These are phyloP conservation scores for Ochotona curzoniae DNA, from an alignment of 2,113 vertebrate species.

Conservation along the genomic window DNA sequence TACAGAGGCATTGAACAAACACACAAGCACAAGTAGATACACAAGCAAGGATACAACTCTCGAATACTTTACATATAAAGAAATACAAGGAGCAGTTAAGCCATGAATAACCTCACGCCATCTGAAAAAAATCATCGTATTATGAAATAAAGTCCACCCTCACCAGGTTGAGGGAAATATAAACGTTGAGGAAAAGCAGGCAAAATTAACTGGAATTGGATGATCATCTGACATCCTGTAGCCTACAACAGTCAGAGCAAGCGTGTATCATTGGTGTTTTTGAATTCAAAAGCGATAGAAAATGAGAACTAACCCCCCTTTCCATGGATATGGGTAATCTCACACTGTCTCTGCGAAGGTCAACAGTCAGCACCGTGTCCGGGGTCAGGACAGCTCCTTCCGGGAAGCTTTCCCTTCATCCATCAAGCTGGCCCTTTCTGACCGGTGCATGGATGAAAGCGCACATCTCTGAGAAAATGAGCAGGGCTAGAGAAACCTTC, in stretches of 20 bases:
- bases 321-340: neutral
- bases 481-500: neutral
- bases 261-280: neutral
- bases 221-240: neutral
- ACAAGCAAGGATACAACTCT: neutral
- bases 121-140: neutral
- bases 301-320: neutral
- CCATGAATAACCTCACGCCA: neutral
- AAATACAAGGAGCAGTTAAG: neutral
- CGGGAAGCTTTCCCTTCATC: neutral
- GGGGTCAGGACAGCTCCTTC: fast-evolving
- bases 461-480: neutral
- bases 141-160: neutral
- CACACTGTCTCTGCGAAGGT: neutral
- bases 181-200: neutral
- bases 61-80: neutral
- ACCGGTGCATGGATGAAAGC: neutral
- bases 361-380: neutral
- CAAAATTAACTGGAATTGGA: neutral
- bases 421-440: neutral
- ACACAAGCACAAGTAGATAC: neutral
- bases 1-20: neutral
- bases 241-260: neutral
- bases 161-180: neutral
- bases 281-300: neutral